phyloP scores from a whole-genome alignment of 2,797 vertebrate species.

The Phyllotis vaccarum region DNA sequence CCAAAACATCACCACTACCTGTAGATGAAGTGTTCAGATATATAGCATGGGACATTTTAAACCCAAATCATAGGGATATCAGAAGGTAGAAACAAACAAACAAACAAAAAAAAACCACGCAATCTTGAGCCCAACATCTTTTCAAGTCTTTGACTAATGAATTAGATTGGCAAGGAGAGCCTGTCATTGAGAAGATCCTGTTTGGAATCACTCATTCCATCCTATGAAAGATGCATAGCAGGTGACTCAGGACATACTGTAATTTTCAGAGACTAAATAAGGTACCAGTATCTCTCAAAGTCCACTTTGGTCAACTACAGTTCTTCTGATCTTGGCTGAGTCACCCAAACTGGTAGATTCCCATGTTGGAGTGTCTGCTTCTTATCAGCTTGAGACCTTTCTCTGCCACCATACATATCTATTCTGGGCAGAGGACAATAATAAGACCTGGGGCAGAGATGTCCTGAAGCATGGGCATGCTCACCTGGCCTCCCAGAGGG shows the following conservation, averaged over 20 bases:
- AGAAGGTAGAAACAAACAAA: neutral
- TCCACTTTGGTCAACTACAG: neutral
- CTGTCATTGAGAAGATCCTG: neutral
- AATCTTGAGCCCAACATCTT: neutral
- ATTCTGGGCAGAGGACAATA: neutral
- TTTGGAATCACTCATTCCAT: conserved; percentile 40
- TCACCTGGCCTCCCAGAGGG: neutral
- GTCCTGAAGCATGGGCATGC: fast-evolving
- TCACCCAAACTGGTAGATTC: neutral
- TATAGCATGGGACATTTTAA: neutral
- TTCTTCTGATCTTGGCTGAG: neutral
- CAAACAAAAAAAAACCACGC: too few species aligned
- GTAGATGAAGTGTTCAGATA: neutral
- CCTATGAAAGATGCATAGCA: neutral
- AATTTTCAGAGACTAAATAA: neutral
- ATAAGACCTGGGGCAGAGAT: neutral
- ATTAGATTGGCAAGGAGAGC: neutral
- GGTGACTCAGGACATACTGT: fast-evolving
- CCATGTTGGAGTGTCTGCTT: neutral
- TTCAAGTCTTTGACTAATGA: conserved; percentile 7
- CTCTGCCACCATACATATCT: fast-evolving
- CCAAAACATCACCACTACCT: neutral
- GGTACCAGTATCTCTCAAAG: neutral
- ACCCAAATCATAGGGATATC: neutral
- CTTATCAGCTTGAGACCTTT: neutral